These are phyloP conservation scores for Clytia hemisphaerica DNA, from an alignment of 30 jellyfish, hydroid and myxozoan species.

Conservation along the genomic window DNA sequence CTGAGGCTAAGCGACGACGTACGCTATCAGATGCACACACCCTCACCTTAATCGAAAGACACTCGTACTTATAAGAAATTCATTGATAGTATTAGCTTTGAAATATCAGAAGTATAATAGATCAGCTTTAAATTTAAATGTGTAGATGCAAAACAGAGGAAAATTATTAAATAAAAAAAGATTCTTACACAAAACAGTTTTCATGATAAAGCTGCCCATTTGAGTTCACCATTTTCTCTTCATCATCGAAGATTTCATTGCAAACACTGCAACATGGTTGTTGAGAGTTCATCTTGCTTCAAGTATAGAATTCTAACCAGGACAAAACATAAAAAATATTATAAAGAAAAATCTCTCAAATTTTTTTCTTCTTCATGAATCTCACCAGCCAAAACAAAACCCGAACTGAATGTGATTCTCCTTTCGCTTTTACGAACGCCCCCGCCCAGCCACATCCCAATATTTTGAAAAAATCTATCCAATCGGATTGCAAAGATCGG, in stretches of 20 bases:
- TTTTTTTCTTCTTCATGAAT: no score
- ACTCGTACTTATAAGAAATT: neutral
- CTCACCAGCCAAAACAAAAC: no score
- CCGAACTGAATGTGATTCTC: no score
- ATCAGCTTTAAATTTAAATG: no score
- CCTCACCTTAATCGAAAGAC: neutral
- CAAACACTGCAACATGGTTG: constrained; percentile 70
- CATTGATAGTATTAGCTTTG: neutral
- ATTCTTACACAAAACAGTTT: constrained; percentile 81
- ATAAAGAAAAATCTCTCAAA: no score
- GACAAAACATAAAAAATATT: no score
- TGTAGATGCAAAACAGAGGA: neutral
- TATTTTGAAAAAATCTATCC: no score
- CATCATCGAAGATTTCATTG: constrained; percentile 63
- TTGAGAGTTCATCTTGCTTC: constrained; percentile 27
- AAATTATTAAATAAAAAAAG: neutral
- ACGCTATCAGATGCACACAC: neutral
- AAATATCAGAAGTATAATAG: no score
- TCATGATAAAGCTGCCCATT: constrained; percentile 81
- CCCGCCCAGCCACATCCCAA: no score
- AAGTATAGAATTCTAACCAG: no score
- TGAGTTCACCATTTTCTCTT: constrained; percentile 76
- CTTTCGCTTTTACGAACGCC: no score
- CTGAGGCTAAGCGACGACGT: neutral
- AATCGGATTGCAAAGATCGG: no score